Evolutionary conservation across 2,888 invertebrate genomes (phyloP), one percentile per base, ranked within the genome.

Genomic region (Oscheius sp.): DNA sequence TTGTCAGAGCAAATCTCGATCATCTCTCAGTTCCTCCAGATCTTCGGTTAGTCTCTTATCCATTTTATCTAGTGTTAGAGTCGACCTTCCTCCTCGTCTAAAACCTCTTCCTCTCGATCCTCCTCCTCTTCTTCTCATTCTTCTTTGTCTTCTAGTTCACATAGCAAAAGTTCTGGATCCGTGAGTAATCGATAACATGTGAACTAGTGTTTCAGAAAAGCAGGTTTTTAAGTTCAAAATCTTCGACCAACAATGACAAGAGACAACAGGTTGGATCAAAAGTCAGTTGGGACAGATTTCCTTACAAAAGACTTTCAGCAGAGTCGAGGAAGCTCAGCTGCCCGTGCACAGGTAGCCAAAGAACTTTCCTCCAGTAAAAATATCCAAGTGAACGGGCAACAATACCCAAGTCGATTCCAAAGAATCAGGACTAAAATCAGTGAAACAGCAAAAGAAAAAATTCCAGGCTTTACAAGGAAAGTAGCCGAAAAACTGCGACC

Each of bases 241-340:
- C n/a, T n/a, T n/a, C n/a, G n/a, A n/a, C n/a, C n/a, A n/a, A n/a
- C n/a, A n/a, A n/a, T n/a, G n/a, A n/a, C n/a, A n/a, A n/a, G n/a
- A n/a, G n/a, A n/a, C n/a, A n/a, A n/a, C n/a, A n/a, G n/a, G n/a
- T n/a, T n/a, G n/a, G n/a, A n/a, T n/a, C n/a, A n/a, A n/a, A n/a
- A n/a, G n/a, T n/a, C n/a, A n/a, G n/a, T n/a, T n/a, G n/a, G n/a
- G n/a, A n/a, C n/a, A n/a, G n/a, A n/a, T n/a, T n/a, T n/a, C n/a
- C n/a, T n/a, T n/a, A n/a, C n/a, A n/a, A n/a, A n/a, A n/a, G 4
- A 14, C 20, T 8, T 50, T 50, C 12, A 50, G 50, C 2, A 28
- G n/a, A 50, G 50, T 26, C 50, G 50, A 14, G 50, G 50, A 28
- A 28, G 26, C 1, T 50, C 50, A 50, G 50, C 50, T 12, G 50